These are phyloP conservation scores for Rana temporaria DNA, from an alignment of 2,113 vertebrate genomes.

Conservation along the genomic window DNA sequence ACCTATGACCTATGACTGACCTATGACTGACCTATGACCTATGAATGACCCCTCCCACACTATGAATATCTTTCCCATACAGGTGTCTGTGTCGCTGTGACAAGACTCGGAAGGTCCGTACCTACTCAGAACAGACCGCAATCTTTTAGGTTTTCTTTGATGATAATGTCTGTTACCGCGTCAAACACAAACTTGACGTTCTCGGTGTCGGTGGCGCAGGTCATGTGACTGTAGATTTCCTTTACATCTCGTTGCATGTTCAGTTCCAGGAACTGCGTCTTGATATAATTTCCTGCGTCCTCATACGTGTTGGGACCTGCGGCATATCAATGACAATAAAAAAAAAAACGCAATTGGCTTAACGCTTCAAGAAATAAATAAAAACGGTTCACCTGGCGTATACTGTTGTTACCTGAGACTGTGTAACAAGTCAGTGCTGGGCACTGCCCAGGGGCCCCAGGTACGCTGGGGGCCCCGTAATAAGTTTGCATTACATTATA, in stretches of 20 bases:
- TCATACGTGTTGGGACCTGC: slow-evolving; percentile 93
- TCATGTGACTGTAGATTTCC: slow-evolving; percentile 98
- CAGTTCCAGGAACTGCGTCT: slow-evolving; percentile 93
- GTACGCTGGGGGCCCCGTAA: too few relatives aligned
- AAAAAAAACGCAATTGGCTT: background rate
- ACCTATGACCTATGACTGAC: too few relatives aligned
- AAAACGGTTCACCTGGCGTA: background rate
- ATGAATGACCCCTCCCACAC: too few relatives aligned
- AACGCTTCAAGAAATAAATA: too few relatives aligned
- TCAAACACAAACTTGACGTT: slow-evolving; percentile 99
- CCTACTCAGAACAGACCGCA: slow-evolving; percentile 90
- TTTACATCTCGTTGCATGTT: slow-evolving; percentile 91
- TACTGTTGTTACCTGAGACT: too few relatives aligned
- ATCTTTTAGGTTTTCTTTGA: slow-evolving; percentile 98
- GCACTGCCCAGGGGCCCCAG: too few relatives aligned
- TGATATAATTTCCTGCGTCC: slow-evolving; percentile 95
- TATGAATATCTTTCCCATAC: background rate
- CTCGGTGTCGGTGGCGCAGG: slow-evolving; percentile 96
- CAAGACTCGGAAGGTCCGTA: background rate
- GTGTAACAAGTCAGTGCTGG: too few relatives aligned
- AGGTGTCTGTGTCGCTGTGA: background rate
- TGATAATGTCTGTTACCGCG: slow-evolving; percentile 97
- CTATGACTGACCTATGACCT: too few relatives aligned
- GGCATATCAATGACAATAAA: background rate
- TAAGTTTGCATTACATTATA: too few relatives aligned